Conservation (phyloP, 2,888 invertebrate species). For the Pristionchus maxplancki region DNA sequence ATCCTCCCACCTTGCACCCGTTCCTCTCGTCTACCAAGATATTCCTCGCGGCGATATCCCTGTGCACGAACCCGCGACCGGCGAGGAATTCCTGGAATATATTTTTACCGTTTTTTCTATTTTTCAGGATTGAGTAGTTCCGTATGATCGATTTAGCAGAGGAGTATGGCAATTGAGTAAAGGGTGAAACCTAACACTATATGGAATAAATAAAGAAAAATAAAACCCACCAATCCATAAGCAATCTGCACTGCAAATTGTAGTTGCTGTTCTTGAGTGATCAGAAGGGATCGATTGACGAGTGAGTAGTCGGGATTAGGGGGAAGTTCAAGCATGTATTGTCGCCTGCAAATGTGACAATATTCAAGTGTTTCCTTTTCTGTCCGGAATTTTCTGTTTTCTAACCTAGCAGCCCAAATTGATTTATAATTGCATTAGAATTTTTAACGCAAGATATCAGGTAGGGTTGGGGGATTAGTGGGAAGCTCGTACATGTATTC, state of each 20-base stretch:
- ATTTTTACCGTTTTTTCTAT: not conserved
- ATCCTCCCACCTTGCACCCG: conserved; percentile 10
- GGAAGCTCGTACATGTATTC: not conserved
- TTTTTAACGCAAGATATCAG: too few relatives aligned
- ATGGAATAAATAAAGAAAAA: too few relatives aligned
- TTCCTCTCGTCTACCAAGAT: conserved; percentile 18
- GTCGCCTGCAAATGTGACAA: too few relatives aligned
- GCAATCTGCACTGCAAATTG: conserved; percentile 39
- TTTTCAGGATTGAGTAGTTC: too few relatives aligned
- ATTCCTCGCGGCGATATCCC: conserved; percentile 32
- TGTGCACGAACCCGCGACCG: conserved; percentile 31
- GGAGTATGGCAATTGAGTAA: not conserved
- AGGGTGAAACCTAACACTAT: too few relatives aligned
- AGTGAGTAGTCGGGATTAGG: not conserved
- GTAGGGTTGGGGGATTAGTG: not conserved
- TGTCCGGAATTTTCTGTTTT: too few relatives aligned
- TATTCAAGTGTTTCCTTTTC: too few relatives aligned
- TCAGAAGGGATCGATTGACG: not conserved
- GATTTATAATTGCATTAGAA: too few relatives aligned
- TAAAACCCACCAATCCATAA: conserved; percentile 44
- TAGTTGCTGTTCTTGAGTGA: conserved; percentile 35
- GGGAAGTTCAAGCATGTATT: not conserved
- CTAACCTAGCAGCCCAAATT: too few relatives aligned
- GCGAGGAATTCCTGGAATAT: conserved; percentile 5
- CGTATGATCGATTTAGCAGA: not conserved